Evolutionary conservation across 2,888 invertebrate genomes (phyloP), one percentile per base, ranked within the genome.

Genomic region (Thereva unica): DNA sequence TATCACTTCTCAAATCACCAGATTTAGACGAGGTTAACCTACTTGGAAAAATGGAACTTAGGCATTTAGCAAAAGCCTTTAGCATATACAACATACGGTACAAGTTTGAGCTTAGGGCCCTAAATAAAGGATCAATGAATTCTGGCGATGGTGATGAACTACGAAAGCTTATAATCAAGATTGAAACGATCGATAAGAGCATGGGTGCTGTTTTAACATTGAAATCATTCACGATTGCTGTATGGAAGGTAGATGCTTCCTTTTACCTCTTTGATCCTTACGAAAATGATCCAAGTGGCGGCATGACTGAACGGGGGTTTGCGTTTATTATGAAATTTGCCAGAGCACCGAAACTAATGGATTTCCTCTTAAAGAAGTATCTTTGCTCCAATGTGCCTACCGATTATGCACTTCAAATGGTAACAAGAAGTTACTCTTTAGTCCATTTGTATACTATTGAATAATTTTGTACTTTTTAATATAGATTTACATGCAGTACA

Each of bases 181-280:
- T 72, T 2, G 66, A 67, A 9, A 53, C 64, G 2, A 67, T 70
- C 35, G 69, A 71, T n/a, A 5, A 6, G 1, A 71, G 70, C 23
- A 8, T 34, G 3, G 72, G 74, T 45, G 82, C 81, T 1, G 72
- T 84, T 10, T 54, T 84, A 4, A 75, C 75, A 41, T 69, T 76
- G 4, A 80, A 81, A 71, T 76, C 79, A 69, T 70, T 71, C 63
- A 7, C 57, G 71, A 77, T 82, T 1, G 82, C 81, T 0, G 73
- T 84, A 4, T 84, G 83, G 83, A 81, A 77, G 66, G 47, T 45
- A 44, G 76, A 75, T 0, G 75, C 76, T 2, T 73, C 76, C 4
- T 83, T 78, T 63, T 84, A 81, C 71, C 77, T 81, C 70, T 84
- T 82, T 69, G 83, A 84, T 71, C 78, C 83, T 0, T 77, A 81